Evolutionary conservation across 2,113 vertebrate species (phyloP), one percentile per base, ranked within the genome.

Genomic region (Antigone vipio): DNA sequence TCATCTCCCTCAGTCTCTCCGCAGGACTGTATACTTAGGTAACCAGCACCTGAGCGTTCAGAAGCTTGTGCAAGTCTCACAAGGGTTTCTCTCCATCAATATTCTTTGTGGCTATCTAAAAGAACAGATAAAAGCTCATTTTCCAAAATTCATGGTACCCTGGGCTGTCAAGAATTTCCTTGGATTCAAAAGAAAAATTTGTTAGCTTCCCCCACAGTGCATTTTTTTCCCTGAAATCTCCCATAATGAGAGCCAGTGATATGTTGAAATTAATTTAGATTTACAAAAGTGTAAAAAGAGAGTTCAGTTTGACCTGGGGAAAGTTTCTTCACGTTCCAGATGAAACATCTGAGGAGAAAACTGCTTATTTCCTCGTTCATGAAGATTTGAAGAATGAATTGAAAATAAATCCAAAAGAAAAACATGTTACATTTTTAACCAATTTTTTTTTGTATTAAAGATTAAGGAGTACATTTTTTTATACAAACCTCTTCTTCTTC

Each of bases 401-500:
- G 14, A 80, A 85, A 93, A 69, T 22, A 85, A 69, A 81, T 78
- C 11, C 15, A 49, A 73, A 78, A 63, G 59, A 77, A 91, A 89
- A n/a, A 15, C 27, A 60, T 23, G 29, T 27, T 64, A 68, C 17
- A 34, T 58, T 74, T 93, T 60, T 40, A 86, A 40, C 9, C 38
- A 68, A 63, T 59, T 23, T 4, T 71, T 66, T 66, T 81, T 42
- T 49, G 15, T 35, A 58, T 60, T 60, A 77, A 81, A 91, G 35
- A 67, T 53, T 24, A 86, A 58, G 9, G 23, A 63, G 5, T 62
- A 71, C 4, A 62, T n/a, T 60, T 63, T 83, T 84, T 77, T 12
- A 29, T 96, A 98, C 98, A 84, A 87, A 99, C 99, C 99, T 99
- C 99, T 72, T 99, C 99, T 96, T 99, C 99, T 97, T 99, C 99